Evolutionary conservation across 2,113 vertebrate genomes (phyloP).

Genomic region (Trogon surrucura): DNA sequence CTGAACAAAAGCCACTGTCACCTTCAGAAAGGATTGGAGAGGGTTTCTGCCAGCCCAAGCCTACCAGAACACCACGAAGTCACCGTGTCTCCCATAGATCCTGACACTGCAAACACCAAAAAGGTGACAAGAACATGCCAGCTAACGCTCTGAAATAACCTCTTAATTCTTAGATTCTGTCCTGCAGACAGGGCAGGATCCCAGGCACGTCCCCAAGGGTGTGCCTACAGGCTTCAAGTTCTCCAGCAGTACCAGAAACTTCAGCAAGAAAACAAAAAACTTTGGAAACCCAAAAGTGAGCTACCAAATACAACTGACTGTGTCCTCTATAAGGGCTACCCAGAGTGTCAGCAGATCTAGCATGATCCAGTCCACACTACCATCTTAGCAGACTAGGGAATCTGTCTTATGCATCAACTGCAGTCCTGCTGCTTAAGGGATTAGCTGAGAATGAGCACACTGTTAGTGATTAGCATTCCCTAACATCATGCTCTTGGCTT

Average conservation of each 20-base stretch:
- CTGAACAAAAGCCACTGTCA: neutral
- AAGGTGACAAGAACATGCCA: neutral
- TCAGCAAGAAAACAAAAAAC: neutral
- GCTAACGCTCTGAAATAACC: neutral
- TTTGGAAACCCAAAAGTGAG: neutral
- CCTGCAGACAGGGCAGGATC: neutral
- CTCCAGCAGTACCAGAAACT: neutral
- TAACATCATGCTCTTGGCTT: neutral
- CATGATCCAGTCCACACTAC: neutral
- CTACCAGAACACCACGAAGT: neutral
- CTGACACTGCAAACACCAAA: neutral
- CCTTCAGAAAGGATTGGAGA: neutral
- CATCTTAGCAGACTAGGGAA: neutral
- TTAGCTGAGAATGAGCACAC: neutral
- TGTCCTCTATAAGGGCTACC: neutral
- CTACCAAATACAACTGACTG: neutral
- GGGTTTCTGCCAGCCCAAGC: neutral
- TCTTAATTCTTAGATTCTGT: neutral
- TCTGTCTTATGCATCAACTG: neutral
- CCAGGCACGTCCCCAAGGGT: neutral
- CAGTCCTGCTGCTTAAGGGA: neutral
- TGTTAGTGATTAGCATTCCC: constrained; percentile 13
- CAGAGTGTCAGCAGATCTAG: neutral
- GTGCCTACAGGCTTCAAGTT: neutral
- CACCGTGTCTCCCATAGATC: neutral